Evolutionary conservation across 2,797 vertebrate genomes (phyloP).

Genomic region (Tadarida brasiliensis): DNA sequence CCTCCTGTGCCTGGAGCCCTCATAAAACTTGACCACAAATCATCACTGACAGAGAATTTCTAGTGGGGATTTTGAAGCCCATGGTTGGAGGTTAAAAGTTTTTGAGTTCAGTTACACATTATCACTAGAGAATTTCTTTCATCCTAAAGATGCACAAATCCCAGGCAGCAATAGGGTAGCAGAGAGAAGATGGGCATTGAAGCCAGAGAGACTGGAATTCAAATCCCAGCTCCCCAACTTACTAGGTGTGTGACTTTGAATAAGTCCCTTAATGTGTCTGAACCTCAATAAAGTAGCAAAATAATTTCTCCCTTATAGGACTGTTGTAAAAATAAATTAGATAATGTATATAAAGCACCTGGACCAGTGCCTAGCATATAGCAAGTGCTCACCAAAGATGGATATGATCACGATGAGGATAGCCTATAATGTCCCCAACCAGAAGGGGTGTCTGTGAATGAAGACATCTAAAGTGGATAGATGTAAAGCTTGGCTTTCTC

Average conservation of each 20-base stretch:
- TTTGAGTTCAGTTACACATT: background rate
- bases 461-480: background rate
- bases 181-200: background rate
- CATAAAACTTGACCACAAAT: constrained; percentile 2
- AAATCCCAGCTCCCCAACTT: background rate
- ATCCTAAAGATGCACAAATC: background rate
- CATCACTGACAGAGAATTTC: constrained; percentile 23
- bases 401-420: background rate
- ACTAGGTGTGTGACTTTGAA: background rate
- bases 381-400: background rate
- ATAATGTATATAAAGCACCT: no score
- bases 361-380: background rate
- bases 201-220: background rate
- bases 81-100: background rate
- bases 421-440: background rate
- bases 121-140: background rate
- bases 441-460: background rate
- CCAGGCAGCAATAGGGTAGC: background rate
- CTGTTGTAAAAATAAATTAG: background rate
- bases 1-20: background rate
- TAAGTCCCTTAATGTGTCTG: background rate
- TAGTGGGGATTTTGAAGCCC: background rate
- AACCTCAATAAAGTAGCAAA: background rate
- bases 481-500: constrained; percentile 29
- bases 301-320: background rate